Base-by-base conservation (phyloP, 53 echinoderm and acorn worm genomes). In the Patiria pectinifera region DNA sequence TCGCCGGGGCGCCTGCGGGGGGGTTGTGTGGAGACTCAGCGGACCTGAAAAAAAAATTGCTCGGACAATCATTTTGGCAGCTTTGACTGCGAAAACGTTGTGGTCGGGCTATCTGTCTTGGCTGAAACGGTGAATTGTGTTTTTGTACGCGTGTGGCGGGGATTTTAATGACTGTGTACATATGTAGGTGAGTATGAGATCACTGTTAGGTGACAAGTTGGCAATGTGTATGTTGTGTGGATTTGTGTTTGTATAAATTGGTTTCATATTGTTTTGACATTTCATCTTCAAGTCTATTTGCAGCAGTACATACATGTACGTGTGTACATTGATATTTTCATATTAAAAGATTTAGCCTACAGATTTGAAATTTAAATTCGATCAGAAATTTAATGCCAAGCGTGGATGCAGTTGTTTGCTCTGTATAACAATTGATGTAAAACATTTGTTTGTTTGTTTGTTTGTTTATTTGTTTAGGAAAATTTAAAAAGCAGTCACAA, bases 1-100 rank as follows among this genome's bases (percentile, higher is more conserved):
- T 82, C 53, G 16, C n/a, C 53, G 82, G 82, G 53, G 53, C 21
- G 2, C 82, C 82, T 53, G 82, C 45, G 4, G 82, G 82, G 81
- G 35, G 53, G 53, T 53, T 53, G 53, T 13, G 82, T 45, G 12
- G 47, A 48, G 80, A 8, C 79, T 78, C 79, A 45, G 46, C 79
- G 35, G 79, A 78, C 79, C 79, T 76, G 76, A 76, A 24, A 66
- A 76, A 76, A 53, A 24, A 66, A 76, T 18, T 14, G 46, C 45
- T 45, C 3, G 46, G 16, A 78, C 79, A 78, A 44, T 46, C 79
- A 76, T 45, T 15, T 45, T 18, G 2, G 15, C 14, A 16, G 79
- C 47, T 82, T 19, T n/a, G 59, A 6, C 59, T 49, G 82, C 53
- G 19, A 49, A 82, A 58, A 82, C 58, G 22, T n/a, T 49, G 49